phyloP scores from a whole-genome alignment of 2,797 vertebrate species.

The Monodelphis domestica region DNA sequence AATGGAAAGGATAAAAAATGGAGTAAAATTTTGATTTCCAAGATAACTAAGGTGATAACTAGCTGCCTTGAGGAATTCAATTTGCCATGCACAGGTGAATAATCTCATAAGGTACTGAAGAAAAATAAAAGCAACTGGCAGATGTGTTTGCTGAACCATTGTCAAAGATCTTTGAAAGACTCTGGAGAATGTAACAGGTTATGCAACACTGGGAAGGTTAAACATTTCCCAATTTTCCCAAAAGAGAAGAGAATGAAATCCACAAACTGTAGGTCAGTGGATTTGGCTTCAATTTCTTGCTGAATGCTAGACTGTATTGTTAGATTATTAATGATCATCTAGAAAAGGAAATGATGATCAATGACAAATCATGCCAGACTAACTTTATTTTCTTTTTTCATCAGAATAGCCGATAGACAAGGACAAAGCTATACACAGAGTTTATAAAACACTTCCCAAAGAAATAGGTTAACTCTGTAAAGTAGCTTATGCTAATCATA shows the following conservation, averaged over 20 bases:
- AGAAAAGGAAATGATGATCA: not conserved
- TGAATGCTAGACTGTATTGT: not conserved
- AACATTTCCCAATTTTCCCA: not conserved
- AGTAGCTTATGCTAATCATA: not conserved
- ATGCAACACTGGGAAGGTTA: not conserved
- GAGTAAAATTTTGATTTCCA: not conserved
- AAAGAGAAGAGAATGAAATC: not conserved
- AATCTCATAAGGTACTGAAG: not conserved
- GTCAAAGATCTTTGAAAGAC: not conserved
- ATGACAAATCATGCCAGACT: not conserved
- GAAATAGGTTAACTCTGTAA: no score
- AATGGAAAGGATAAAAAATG: not conserved
- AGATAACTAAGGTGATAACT: not conserved
- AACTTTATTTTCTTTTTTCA: not conserved
- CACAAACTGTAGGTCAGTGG: not conserved
- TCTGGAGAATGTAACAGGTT: not conserved
- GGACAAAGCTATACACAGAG: not conserved
- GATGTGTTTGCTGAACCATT: not conserved
- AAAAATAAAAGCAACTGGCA: not conserved
- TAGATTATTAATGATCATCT: not conserved
- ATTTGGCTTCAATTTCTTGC: not conserved
- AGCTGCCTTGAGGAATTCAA: not conserved
- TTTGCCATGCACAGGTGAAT: not conserved
- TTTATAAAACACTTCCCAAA: no score
- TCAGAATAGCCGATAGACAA: not conserved